Conservation (phyloP, 2,888 invertebrate species). For the Drosophila infuscata region DNA sequence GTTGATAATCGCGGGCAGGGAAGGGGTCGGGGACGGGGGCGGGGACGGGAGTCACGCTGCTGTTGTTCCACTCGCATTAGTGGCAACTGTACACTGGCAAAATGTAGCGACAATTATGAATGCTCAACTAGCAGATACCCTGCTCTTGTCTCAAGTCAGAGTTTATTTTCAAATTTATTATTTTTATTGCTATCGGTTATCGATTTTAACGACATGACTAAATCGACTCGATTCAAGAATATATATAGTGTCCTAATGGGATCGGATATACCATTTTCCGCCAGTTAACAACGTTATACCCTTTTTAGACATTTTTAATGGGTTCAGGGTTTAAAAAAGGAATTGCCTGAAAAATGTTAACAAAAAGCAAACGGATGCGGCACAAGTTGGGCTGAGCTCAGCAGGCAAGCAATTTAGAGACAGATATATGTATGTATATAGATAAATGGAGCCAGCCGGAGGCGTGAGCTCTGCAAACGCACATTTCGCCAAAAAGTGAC, state of each 20-base stretch:
- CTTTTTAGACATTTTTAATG: not conserved
- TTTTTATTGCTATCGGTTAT: too few species aligned
- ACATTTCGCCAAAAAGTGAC: constrained; percentile 37
- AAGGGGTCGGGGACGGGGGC: too few species aligned
- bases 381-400: constrained; percentile 21
- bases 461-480: not conserved
- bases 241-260: not conserved
- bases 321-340: not conserved
- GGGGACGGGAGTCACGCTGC: not conserved
- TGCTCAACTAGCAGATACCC: not conserved
- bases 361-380: constrained; percentile 15
- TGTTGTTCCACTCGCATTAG: constrained; percentile 1
- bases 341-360: constrained; percentile 11
- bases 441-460: constrained; percentile 3
- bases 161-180: not conserved
- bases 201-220: not conserved
- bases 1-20: not conserved
- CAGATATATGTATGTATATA: not conserved
- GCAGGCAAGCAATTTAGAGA: not conserved
- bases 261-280: not conserved
- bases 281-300: not conserved
- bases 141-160: not conserved
- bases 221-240: not conserved
- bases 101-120: not conserved
- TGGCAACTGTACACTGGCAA: constrained; percentile 8